Evolutionary conservation across 30 jellyfish, hydroid and myxozoan genomes (phyloP).

Genomic region (Nemopilema nomurai): DNA sequence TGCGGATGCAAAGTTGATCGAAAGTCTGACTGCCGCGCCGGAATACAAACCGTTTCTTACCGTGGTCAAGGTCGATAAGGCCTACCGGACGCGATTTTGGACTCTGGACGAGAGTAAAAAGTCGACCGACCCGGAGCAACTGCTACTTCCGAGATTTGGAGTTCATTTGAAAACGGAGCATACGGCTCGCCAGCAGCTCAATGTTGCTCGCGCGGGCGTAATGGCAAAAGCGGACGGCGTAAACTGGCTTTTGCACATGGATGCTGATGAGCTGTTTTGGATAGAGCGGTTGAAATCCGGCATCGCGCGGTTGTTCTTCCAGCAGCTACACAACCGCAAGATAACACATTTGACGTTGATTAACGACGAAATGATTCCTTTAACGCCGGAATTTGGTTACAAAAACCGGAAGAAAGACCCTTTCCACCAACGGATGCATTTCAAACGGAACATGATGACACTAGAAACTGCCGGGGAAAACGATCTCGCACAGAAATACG

Average conservation of each 20-base stretch:
- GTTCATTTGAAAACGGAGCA: slow-evolving; percentile 37
- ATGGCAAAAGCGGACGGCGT: slow-evolving; percentile 60
- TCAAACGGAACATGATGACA: slow-evolving; percentile 39
- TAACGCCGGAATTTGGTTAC: slow-evolving; percentile 44
- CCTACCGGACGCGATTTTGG: slow-evolving; percentile 50
- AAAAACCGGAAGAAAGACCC: slow-evolving; percentile 62
- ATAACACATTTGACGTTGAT: slow-evolving; percentile 43
- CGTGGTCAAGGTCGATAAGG: slow-evolving; percentile 33
- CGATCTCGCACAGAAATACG: slow-evolving; percentile 17
- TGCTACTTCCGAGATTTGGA: slow-evolving; percentile 49
- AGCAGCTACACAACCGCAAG: slow-evolving; percentile 24
- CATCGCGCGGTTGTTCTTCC: slow-evolving; percentile 44
- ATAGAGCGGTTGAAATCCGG: slow-evolving; percentile 48
- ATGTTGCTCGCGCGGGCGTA: slow-evolving; percentile 76
- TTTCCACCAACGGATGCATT: slow-evolving; percentile 59
- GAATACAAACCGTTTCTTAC: slow-evolving; percentile 32
- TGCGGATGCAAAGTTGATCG: slow-evolving; percentile 23
- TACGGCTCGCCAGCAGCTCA: slow-evolving; percentile 60
- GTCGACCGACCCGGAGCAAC: slow-evolving; percentile 47
- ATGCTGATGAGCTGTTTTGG: slow-evolving; percentile 61
- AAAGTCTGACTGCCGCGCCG: slow-evolving; percentile 14
- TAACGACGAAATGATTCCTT: slow-evolving; percentile 60
- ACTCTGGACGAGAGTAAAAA: slow-evolving; percentile 14
- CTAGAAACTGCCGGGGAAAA: not conserved
- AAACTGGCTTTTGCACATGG: slow-evolving; percentile 61